These are phyloP conservation scores for Ctenosaura bakeri DNA, from an alignment of 2,797 vertebrate species.

Conservation along the genomic window DNA sequence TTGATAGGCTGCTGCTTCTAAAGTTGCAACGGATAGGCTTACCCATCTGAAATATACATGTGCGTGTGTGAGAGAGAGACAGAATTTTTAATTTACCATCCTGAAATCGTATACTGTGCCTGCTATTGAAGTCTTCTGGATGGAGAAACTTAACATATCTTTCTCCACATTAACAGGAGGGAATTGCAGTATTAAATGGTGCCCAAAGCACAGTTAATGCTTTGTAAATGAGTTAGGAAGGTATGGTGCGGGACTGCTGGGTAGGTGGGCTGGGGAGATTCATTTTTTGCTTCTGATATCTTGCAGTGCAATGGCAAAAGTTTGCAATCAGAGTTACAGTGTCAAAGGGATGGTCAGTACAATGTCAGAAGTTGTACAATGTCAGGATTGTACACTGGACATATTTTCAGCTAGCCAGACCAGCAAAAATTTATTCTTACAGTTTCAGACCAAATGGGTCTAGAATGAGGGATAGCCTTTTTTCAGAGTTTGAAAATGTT, in stretches of 20 bases:
- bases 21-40: conserved; percentile 57
- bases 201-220: background rate
- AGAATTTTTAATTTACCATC: background rate
- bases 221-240: background rate
- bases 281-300: background rate
- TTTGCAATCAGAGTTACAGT: background rate
- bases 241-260: background rate
- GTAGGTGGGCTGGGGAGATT: background rate
- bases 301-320: background rate
- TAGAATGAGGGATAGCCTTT: background rate
- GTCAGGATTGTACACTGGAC: background rate
- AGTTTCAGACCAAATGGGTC: too few species aligned
- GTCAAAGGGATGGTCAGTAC: background rate
- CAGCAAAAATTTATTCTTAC: background rate
- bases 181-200: conserved; percentile 14
- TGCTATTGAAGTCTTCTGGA: conserved; percentile 24
- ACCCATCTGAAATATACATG: conserved; percentile 55
- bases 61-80: background rate
- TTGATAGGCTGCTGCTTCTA: conserved; percentile 49
- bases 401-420: background rate
- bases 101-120: background rate
- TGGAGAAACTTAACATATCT: conserved; percentile 34
- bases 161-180: background rate
- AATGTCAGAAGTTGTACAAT: background rate
- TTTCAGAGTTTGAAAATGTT: background rate